Conservation (phyloP, 2,797 vertebrate genomes). For the Chelon labrosus region DNA sequence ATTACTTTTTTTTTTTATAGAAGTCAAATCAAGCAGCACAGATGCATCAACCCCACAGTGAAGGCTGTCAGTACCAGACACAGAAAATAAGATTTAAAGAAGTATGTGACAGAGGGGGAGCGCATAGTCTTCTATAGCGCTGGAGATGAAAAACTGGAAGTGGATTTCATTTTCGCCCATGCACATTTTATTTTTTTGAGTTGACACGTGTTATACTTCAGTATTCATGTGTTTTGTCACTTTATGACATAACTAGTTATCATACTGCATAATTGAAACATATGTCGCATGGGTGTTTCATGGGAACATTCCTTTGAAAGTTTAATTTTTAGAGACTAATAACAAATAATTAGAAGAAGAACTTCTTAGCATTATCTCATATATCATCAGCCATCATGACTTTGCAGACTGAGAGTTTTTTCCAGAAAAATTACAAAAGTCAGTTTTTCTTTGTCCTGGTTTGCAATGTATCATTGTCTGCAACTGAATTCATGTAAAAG, state of each 20-base stretch:
- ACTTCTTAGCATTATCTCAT: background rate
- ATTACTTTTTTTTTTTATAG: background rate
- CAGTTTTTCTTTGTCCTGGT: too few relatives aligned
- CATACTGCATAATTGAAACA: background rate
- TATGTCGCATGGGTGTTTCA: background rate
- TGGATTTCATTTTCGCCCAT: background rate
- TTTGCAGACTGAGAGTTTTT: background rate
- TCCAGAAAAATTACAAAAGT: background rate
- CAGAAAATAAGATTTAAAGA: conserved; percentile 1
- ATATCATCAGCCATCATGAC: background rate
- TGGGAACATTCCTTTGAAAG: background rate
- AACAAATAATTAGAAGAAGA: background rate
- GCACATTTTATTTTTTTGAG: background rate
- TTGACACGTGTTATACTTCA: too few relatives aligned
- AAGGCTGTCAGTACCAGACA: background rate
- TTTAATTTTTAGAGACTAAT: background rate
- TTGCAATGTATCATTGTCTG: conserved; percentile 31
- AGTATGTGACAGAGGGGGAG: background rate
- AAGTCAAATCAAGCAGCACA: conserved; percentile 6
- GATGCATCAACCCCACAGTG: background rate
- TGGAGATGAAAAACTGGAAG: background rate
- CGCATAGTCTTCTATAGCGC: background rate
- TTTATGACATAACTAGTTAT: background rate
- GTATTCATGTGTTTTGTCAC: background rate
- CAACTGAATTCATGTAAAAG: conserved; percentile 1